Conservation (phyloP, 2,888 invertebrate genomes). For the Oegoconia quadripuncta region DNA sequence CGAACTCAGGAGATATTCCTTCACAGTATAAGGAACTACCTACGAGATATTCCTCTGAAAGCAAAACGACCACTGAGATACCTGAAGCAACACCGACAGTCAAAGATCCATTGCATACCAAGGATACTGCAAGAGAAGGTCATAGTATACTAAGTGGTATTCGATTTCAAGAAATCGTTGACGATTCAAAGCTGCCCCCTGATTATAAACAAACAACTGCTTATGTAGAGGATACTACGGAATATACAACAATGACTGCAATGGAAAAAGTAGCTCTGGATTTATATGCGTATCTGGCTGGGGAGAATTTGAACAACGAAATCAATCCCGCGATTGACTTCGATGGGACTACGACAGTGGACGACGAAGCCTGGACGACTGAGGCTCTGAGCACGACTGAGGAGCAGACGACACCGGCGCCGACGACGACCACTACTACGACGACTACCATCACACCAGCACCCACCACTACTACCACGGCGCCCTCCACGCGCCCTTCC, state of each 20-base stretch:
- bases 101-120: conserved; percentile 48
- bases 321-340: conserved; percentile 57
- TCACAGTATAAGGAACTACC: conserved; percentile 74
- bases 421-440: conserved; percentile 78
- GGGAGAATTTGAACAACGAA: conserved; percentile 81
- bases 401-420: conserved; percentile 73
- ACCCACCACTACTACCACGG: conserved; percentile 67
- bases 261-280: conserved; percentile 92
- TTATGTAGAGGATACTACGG: conserved; percentile 72
- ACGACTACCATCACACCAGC: conserved; percentile 76
- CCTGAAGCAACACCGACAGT: conserved; percentile 59
- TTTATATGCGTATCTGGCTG: conserved; percentile 87
- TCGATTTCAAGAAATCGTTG: conserved; percentile 59
- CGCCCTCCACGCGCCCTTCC: conserved; percentile 62
- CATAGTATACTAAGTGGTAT: conserved; percentile 62
- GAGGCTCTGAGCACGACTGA: conserved; percentile 68
- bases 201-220: conserved; percentile 64
- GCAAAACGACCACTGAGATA: conserved; percentile 75
- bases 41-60: conserved; percentile 67
- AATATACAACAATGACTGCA: conserved; percentile 82
- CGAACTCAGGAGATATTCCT: conserved; percentile 80
- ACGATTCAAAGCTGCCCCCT: conserved; percentile 63
- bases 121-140: conserved; percentile 55
- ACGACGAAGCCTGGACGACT: conserved; percentile 61
- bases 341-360: conserved; percentile 59